Percentiles rank a stretch among this genome's conserved stretches.
phyloP scores from a whole-genome alignment of 2,888 invertebrate species.

The Trachelus iudaicus region DNA sequence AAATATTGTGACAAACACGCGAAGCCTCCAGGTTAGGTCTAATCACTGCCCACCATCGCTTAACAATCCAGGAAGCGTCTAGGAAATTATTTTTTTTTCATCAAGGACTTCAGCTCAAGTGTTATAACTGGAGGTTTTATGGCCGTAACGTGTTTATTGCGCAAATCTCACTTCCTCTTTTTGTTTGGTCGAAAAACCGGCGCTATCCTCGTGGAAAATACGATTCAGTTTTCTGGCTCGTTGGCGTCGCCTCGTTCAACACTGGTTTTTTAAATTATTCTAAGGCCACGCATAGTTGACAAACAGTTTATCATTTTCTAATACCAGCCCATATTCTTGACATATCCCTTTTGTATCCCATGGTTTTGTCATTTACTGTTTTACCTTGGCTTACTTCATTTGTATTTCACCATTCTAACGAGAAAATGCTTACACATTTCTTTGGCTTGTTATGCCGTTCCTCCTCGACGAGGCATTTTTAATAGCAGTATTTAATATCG shows the following conservation, averaged over 20 bases:
- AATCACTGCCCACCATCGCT: neutral
- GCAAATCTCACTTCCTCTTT: neutral
- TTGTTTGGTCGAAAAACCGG: neutral
- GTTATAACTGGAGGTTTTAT: neutral
- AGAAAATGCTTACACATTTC: neutral
- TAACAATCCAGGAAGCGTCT: neutral
- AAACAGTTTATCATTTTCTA: neutral
- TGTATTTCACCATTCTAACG: neutral
- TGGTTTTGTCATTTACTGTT: neutral
- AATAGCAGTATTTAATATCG: neutral
- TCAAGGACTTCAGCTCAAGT: neutral
- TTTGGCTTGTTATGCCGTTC: neutral
- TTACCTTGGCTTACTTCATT: neutral
- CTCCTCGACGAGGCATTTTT: neutral
- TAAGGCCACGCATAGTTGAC: neutral
- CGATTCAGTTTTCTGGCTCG: neutral
- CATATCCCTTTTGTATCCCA: neutral
- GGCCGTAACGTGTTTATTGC: neutral
- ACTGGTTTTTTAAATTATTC: neutral
- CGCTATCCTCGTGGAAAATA: neutral
- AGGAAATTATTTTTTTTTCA: neutral
- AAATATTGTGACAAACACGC: neutral
- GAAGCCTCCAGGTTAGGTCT: neutral
- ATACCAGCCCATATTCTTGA: neutral
- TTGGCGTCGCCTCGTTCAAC: neutral